phyloP scores from a whole-genome alignment of 2,797 vertebrate species.

The Melanotaenia pygmaea region DNA sequence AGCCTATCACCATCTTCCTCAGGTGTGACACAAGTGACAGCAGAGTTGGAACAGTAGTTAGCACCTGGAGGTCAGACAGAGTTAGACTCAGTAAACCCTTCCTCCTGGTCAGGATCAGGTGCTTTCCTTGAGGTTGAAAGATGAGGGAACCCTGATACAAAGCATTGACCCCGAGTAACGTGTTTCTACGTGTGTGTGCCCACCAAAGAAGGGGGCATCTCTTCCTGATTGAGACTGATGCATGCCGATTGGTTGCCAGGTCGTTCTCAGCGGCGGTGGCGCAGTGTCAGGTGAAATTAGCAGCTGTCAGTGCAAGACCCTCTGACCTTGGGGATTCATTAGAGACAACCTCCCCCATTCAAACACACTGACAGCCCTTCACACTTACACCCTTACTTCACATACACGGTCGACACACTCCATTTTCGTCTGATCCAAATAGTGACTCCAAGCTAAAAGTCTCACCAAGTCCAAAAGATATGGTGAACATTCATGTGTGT shows the following conservation, averaged over 20 bases:
- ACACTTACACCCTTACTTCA: constrained; percentile 57
- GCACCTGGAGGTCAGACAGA: constrained; percentile 67
- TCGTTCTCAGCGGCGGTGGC: constrained; percentile 51
- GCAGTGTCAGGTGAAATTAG: constrained; percentile 80
- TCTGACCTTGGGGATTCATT: constrained; percentile 71
- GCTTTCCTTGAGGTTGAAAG: constrained; percentile 46
- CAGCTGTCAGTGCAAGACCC: constrained; percentile 55
- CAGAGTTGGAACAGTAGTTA: constrained; percentile 57
- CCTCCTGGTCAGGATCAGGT: constrained; percentile 70
- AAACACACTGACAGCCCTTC: constrained; percentile 70
- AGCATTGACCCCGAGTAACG: constrained; percentile 48
- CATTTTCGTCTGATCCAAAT: constrained; percentile 42
- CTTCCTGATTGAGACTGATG: constrained; percentile 77
- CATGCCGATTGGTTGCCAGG: constrained; percentile 70
- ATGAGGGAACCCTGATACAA: constrained; percentile 50
- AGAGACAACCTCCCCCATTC: constrained; percentile 51
- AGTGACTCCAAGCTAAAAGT: constrained; percentile 57
- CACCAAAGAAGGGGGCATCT: constrained; percentile 53
- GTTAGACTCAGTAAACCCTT: constrained; percentile 51
- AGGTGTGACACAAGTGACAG: constrained; percentile 64
- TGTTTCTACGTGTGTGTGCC: constrained; percentile 19
- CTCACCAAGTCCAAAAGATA: constrained; percentile 32
- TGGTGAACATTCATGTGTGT: constrained; percentile 3
- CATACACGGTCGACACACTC: constrained; percentile 27
- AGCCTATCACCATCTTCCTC: constrained; percentile 43